These are phyloP conservation scores for Monochamus alternatus DNA, from an alignment of 2,888 invertebrate genomes.

Conservation along the genomic window DNA sequence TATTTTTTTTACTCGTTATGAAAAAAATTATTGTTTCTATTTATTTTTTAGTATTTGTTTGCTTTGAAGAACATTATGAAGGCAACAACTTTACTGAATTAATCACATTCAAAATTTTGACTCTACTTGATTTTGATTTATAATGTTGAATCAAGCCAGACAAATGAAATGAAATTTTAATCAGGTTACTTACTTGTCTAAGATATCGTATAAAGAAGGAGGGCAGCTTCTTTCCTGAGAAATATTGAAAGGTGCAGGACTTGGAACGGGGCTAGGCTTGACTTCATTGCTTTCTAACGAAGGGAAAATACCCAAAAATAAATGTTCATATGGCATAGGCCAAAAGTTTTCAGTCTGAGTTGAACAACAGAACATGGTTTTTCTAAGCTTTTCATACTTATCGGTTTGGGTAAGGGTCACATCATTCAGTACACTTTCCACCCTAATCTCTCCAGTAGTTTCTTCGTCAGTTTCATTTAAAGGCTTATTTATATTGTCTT, in stretches of 20 bases:
- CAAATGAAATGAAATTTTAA: neutral
- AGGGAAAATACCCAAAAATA: constrained; percentile 80
- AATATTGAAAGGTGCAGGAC: constrained; percentile 64
- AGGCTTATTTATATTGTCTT: constrained; percentile 63
- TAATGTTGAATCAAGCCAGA: too few species aligned
- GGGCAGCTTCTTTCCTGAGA: constrained; percentile 60
- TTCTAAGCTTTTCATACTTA: constrained; percentile 26
- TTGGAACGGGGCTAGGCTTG: constrained; percentile 66
- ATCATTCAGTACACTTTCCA: constrained; percentile 43
- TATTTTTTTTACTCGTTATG: too few species aligned
- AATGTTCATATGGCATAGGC: constrained; percentile 83
- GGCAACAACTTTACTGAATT: too few species aligned
- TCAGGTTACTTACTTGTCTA: constrained; percentile 73
- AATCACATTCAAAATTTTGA: too few species aligned
- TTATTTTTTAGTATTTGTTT: too few species aligned
- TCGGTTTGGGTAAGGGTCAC: constrained; percentile 48
- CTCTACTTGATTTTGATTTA: too few species aligned
- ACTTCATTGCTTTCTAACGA: constrained; percentile 66
- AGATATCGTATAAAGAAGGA: constrained; percentile 75
- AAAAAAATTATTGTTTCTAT: too few species aligned
- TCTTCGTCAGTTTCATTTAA: constrained; percentile 70
- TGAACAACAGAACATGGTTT: constrained; percentile 25
- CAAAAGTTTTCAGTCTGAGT: constrained; percentile 83
- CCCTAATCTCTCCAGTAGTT: constrained; percentile 47
- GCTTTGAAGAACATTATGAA: too few species aligned